Percentiles rank a stretch among this genome's conserved stretches.
Conservation (phyloP, 2,113 vertebrate genomes). For the Protomyctophum bolini region DNA sequence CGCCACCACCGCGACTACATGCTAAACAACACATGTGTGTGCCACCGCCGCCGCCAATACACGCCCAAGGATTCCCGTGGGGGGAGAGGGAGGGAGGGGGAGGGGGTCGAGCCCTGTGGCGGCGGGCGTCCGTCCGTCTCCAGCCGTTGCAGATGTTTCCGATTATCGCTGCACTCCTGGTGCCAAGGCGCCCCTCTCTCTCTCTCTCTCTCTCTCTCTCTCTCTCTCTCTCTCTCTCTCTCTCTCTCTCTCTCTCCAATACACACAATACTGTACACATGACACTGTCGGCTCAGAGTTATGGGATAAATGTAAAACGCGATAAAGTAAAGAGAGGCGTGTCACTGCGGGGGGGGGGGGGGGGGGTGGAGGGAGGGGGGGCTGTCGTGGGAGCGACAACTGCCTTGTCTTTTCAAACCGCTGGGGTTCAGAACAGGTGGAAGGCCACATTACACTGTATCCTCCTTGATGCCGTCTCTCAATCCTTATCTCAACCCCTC, state of each 20-base stretch:
- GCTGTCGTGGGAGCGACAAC: slow-evolving; percentile 36
- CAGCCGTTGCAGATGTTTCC: slow-evolving; percentile 55
- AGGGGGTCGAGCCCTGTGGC: slow-evolving; percentile 23
- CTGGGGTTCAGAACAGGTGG: slow-evolving; percentile 53
- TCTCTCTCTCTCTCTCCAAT: slow-evolving; percentile 9
- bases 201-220: slow-evolving; percentile 1
- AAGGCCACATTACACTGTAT: not conserved
- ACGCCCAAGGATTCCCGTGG: slow-evolving; percentile 30
- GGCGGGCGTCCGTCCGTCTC: slow-evolving; percentile 9
- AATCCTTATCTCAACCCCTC: not conserved
- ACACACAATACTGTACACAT: slow-evolving; percentile 11
- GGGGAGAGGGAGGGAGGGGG: not conserved
- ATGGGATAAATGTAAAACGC: slow-evolving; percentile 55
- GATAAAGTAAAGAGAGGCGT: slow-evolving; percentile 52
- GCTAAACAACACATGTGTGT: not conserved
- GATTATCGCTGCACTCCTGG: slow-evolving; percentile 51
- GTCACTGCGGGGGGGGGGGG: slow-evolving; percentile 13
- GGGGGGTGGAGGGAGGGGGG: too few species aligned
- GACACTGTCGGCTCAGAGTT: slow-evolving; percentile 48
- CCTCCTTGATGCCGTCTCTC: slow-evolving; percentile 11
- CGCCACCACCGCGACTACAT: not conserved
- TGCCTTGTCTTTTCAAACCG: slow-evolving; percentile 47
- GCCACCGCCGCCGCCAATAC: not conserved
- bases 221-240: slow-evolving; percentile 13
- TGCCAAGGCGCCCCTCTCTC: slow-evolving; percentile 5